These are phyloP conservation scores for Standfussiana lucernea DNA, from an alignment of 2,888 invertebrate species.

Conservation along the genomic window DNA sequence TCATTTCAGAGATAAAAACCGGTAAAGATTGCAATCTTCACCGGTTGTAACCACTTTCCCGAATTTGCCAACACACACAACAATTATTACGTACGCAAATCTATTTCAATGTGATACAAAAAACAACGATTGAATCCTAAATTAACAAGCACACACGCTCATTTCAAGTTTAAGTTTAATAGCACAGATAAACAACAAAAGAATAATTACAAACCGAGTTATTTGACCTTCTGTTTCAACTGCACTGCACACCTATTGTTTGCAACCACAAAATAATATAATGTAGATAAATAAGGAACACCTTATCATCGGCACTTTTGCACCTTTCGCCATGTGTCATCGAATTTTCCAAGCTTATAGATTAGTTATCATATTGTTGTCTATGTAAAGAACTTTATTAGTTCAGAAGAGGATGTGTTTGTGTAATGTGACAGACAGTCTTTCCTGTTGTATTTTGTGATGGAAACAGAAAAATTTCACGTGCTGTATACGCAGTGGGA, in stretches of 20 bases:
- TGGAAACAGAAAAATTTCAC: slow-evolving; percentile 68
- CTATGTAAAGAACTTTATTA: slow-evolving; percentile 33
- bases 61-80: background rate
- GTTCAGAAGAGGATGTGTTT: slow-evolving; percentile 40
- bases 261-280: slow-evolving; percentile 32
- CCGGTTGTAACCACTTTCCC: slow-evolving; percentile 11
- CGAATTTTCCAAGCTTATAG: slow-evolving; percentile 54
- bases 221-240: slow-evolving; percentile 48
- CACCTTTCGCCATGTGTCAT: slow-evolving; percentile 36
- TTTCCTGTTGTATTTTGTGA: slow-evolving; percentile 40
- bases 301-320: slow-evolving; percentile 8
- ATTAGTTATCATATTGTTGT: slow-evolving; percentile 59
- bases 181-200: slow-evolving; percentile 54
- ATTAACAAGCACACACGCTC: slow-evolving; percentile 30
- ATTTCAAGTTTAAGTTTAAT: slow-evolving; percentile 47
- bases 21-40: background rate
- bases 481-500: slow-evolving; percentile 76
- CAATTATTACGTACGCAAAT: background rate
- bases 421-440: slow-evolving; percentile 32
- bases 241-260: slow-evolving; percentile 50
- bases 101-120: background rate
- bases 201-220: slow-evolving; percentile 30
- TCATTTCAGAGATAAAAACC: background rate
- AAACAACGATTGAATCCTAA: slow-evolving; percentile 6
- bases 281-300: slow-evolving; percentile 47